Evolutionary conservation across 2,888 invertebrate genomes (phyloP).

Genomic region (Bellardia pandia): DNA sequence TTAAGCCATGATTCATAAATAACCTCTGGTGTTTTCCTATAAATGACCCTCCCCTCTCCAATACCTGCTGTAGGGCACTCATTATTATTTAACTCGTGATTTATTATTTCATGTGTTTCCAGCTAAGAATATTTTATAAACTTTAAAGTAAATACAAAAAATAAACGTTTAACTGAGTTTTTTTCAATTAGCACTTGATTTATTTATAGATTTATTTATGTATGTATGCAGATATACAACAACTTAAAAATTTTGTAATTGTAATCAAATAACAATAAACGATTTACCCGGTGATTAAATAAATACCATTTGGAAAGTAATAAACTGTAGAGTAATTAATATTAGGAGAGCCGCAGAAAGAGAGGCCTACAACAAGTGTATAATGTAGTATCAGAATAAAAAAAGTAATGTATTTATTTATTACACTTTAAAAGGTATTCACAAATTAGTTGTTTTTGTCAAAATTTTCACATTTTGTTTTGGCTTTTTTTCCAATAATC

Average conservation of each 20-base stretch:
- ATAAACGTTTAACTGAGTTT: conserved; percentile 14
- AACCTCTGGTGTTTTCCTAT: neutral
- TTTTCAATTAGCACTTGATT: conserved; percentile 40
- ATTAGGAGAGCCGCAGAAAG: neutral
- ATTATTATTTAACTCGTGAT: conserved; percentile 19
- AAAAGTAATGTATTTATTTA: neutral
- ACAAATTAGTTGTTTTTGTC: neutral
- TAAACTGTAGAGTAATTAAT: neutral
- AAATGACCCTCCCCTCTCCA: neutral
- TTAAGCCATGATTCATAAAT: too few species aligned
- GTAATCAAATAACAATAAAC: conserved; percentile 31
- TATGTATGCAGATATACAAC: neutral
- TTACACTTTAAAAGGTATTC: conserved; percentile 3
- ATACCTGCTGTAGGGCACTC: conserved; percentile 3
- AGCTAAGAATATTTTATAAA: neutral
- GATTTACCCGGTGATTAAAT: neutral
- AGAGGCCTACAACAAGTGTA: neutral
- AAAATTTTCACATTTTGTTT: neutral
- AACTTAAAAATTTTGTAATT: conserved; percentile 9
- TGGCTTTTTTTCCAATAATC: neutral
- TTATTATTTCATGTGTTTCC: conserved; percentile 2
- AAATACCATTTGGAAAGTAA: conserved; percentile 3
- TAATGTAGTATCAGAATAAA: neutral
- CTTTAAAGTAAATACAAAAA: neutral
- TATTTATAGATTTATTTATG: neutral